Evolutionary conservation across 2,888 invertebrate species (phyloP), one percentile per base, ranked within the genome.

Genomic region (Acronicta leporina): DNA sequence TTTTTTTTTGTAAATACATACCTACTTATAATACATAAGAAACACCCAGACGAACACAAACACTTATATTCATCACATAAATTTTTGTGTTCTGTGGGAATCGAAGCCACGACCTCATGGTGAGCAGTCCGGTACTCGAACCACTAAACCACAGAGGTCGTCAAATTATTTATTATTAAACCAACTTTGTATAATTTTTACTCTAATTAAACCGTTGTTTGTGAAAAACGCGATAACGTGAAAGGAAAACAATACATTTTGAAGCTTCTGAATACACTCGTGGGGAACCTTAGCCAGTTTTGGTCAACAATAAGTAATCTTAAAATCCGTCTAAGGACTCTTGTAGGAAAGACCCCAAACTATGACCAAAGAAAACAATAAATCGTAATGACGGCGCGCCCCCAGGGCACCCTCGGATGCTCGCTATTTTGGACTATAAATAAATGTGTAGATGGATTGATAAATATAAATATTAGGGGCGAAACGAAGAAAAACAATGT

Each of bases 401-500:
- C 91, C 91, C 80, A 81, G 90, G 90, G 91, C 90, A 90, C 93
- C 93, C 93, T 92, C 88, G 86, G 90, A 90, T 89, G 90, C 89
- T 90, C 89, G 92, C 93, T 92, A 92, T 93, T 94, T 90, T 89
- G 85, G 85, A 91, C 93, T 94, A 94, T 92, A 94, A 92, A 93
- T 93, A 94, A 94, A 94, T 93, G 92, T 92, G 92, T 93, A 94
- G 94, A 94, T 94, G 92, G 91, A 94, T 94, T 94, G 94, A 94
- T 94, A 94, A 94, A 94, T 94, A 94, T 93, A 94, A 94, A 94
- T 94, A 94, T 93, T 92, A 90, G 94, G 94, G 94, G 92, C 92
- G 92, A 93, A 93, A 93, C 85, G 89, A 92, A 93, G 93, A 94
- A 94, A 94, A 94, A 94, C 94, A 94, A 92, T 94, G 94, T 94